These are phyloP conservation scores for Psammodynastes pulverulentus DNA, from an alignment of 2,113 vertebrate genomes.

Conservation along the genomic window DNA sequence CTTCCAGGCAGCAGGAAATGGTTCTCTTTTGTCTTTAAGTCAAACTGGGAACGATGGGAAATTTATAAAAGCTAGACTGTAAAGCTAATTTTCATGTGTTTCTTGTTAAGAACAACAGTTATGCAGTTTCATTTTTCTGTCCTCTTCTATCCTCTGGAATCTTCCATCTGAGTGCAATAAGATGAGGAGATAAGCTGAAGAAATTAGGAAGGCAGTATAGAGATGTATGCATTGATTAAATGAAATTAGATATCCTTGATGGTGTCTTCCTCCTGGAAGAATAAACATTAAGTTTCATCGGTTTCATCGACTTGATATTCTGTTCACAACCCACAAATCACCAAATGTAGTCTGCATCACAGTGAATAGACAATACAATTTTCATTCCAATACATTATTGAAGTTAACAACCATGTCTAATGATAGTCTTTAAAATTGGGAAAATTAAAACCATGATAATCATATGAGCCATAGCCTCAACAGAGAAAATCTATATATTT, in stretches of 20 bases:
- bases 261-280: not conserved
- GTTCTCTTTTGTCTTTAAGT: constrained; percentile 58
- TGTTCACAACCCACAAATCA: not conserved
- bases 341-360: not conserved
- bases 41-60: constrained; percentile 49
- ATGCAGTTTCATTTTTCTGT: constrained; percentile 35
- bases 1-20: constrained; percentile 62
- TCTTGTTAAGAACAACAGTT: constrained; percentile 54
- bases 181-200: not conserved
- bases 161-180: not conserved
- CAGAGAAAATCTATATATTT: not conserved
- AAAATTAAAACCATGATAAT: not conserved
- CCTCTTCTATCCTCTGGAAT: not conserved
- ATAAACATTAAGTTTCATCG: not conserved
- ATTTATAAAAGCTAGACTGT: constrained; percentile 61
- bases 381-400: not conserved
- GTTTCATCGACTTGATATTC: not conserved
- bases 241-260: not conserved
- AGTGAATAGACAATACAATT: not conserved
- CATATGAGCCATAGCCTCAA: not conserved
- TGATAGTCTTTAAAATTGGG: not conserved
- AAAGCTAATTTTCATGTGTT: constrained; percentile 58
- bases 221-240: not conserved
- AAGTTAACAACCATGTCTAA: not conserved
- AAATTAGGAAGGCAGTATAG: not conserved